Base-by-base conservation (phyloP, 2,113 vertebrate species). In the Proterorhinus semilunaris region DNA sequence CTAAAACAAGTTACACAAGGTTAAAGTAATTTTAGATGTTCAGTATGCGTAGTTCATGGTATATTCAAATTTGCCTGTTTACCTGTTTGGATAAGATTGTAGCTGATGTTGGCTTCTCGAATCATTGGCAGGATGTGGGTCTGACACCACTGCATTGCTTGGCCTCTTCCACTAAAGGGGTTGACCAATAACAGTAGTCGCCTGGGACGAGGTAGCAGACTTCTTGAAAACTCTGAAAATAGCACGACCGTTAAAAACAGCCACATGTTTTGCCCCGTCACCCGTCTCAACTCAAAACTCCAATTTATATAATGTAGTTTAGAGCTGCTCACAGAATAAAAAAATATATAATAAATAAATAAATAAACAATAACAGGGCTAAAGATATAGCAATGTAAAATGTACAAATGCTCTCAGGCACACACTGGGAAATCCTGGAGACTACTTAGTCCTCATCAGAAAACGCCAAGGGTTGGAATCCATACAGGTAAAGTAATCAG, bases 41-140 rank as follows among this genome's bases (percentile, higher is more conserved):
- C 13, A 55, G 7, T 12, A 5, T 57, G 27, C 1, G 10, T 21
- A 21, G 8, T 42, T n/a, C 36, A 8, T 8, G 13, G 12, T 61
- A 44, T 27, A 27, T 21, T 16, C 27, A 36, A 3, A 36, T 36
- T 36, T 36, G 27, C 4, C 3, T 27, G 67, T 15, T 74, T 79
- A 96, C 96, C 95, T 82, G 96, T 97, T 85, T 95, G 94, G 82
- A 96, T 95, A 78, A 96, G 93, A 91, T 96, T 96, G 86, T 95
- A 96, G 87, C 94, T 95, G 78, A 97, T 93, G 75, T 94, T 95
- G 0, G 96, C 95, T 79, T 97, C 96, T 0, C 93, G 87, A 69
- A 97, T 94, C 92, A 96, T 96, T 15, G 96, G 96, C 62, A 96
- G 88, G 82, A 97, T 94, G 46, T 95, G 90, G 48, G 89, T 93